Base-by-base conservation (phyloP, 2,888 invertebrate genomes). In the Achlya flavicornis region DNA sequence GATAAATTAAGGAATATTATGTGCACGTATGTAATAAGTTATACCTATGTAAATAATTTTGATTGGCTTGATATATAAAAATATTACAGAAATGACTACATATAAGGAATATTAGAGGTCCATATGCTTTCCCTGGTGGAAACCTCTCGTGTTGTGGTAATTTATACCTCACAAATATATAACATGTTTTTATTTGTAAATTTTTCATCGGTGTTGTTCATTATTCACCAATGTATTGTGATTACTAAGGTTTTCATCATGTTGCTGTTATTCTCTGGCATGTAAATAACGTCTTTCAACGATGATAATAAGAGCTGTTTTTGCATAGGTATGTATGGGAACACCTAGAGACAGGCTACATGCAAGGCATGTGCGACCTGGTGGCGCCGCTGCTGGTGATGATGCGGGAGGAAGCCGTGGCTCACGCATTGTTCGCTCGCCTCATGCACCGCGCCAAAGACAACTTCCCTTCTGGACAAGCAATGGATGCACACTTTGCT, bases 331-430 rank as follows among this genome's bases (percentile, higher is more conserved):
- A 98, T 88, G 98, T 99, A 3, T 99, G 98, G 98, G 97, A 98
- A 84, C 97, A 99, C 85, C 91, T 99, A 73, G 98, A 98, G 61
- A 95, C 97, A 48, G 99, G 99, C 12, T 99, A 99, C 92, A 98
- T 99, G 95, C 99, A 99, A 89, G 99, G 99, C 77, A 99, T 99
- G 99, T 99, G 99, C 88, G 99, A 99, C 91, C 94, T 99, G 66
- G 98, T 97, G 0, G 99, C 99, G 0, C 99, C 98, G 0, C 92
- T 99, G 1, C 94, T 99, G 26, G 98, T 99, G 16, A 96, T 98
- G 80, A 96, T 98, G 92, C 97, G 98, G 81, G 98, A 99, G 85
- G 99, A 99, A 88, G 97, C 98, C 0, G 90, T 97, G 12, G 97
- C 98, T 0, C 98, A 98, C 85, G 97, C 98, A 66, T 97, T 98